Evolutionary conservation across 2,113 vertebrate species (phyloP).

Genomic region (Xiphophorus couchianus): DNA sequence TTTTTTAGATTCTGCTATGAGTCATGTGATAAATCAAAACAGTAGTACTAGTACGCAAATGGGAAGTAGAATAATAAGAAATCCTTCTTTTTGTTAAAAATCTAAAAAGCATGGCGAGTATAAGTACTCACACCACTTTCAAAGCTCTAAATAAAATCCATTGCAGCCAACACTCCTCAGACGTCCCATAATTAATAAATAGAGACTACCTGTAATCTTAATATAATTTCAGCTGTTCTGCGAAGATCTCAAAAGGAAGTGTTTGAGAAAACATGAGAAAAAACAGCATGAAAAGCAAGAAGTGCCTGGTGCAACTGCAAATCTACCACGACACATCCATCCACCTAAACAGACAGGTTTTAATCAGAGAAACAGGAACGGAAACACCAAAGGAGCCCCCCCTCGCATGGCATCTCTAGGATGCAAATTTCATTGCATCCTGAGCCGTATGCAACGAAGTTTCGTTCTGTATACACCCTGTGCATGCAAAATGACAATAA

Average conservation of each 20-base stretch:
- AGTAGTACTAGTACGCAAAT: background rate
- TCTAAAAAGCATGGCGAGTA: background rate
- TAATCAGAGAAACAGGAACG: too few species aligned
- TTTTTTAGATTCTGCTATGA: background rate
- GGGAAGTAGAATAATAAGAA: background rate
- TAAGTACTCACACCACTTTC: background rate
- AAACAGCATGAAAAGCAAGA: background rate
- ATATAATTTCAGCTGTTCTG: background rate
- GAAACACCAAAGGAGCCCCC: background rate
- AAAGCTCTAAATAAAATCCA: background rate
- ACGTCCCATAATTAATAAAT: background rate
- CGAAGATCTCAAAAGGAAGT: background rate
- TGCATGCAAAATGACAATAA: too few species aligned
- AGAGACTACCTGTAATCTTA: background rate
- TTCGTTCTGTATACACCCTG: too few species aligned
- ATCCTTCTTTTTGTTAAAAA: background rate
- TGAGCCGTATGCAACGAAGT: too few species aligned
- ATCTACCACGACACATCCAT: background rate
- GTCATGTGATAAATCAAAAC: background rate
- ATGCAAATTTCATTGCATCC: too few species aligned
- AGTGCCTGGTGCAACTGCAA: background rate
- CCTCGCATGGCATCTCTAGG: too few species aligned
- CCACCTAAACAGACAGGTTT: background rate
- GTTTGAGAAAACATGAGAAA: background rate
- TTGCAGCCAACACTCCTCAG: background rate